These are phyloP conservation scores for Chelonoidis abingdonii DNA, from an alignment of 2,113 vertebrate species.

Conservation along the genomic window DNA sequence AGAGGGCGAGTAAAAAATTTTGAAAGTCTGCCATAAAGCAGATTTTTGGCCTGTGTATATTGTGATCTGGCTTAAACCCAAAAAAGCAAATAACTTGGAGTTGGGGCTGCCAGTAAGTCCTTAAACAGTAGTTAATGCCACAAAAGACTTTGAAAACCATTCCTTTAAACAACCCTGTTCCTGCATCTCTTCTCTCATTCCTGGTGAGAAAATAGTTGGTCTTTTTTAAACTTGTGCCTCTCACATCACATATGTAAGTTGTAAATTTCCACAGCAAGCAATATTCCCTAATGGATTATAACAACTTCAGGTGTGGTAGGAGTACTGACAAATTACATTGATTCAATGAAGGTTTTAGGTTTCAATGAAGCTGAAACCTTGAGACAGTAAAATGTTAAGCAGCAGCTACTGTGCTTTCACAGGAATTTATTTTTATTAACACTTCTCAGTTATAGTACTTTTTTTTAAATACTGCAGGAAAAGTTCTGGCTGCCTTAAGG, in stretches of 20 bases:
- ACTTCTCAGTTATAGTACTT: background rate
- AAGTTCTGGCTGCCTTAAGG: background rate
- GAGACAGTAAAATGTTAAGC: background rate
- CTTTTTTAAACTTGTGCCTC: background rate
- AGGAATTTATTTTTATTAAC: background rate
- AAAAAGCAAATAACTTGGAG: background rate
- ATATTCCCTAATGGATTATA: background rate
- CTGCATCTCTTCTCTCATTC: background rate
- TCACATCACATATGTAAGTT: background rate
- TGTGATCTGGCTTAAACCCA: background rate
- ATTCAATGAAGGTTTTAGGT: background rate
- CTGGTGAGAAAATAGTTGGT: background rate
- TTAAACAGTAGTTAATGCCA: background rate
- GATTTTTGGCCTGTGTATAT: background rate
- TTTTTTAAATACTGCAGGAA: background rate
- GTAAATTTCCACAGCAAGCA: background rate
- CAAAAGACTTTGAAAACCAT: background rate
- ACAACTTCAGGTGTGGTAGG: background rate
- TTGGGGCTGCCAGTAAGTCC: background rate
- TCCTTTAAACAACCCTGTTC: background rate
- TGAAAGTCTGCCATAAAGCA: background rate
- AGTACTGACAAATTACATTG: background rate
- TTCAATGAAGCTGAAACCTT: background rate
- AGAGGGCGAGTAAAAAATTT: no score
- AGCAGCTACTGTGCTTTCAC: background rate